Evolutionary conservation across 2,888 invertebrate species (phyloP).

Genomic region (Sturmia bella): DNA sequence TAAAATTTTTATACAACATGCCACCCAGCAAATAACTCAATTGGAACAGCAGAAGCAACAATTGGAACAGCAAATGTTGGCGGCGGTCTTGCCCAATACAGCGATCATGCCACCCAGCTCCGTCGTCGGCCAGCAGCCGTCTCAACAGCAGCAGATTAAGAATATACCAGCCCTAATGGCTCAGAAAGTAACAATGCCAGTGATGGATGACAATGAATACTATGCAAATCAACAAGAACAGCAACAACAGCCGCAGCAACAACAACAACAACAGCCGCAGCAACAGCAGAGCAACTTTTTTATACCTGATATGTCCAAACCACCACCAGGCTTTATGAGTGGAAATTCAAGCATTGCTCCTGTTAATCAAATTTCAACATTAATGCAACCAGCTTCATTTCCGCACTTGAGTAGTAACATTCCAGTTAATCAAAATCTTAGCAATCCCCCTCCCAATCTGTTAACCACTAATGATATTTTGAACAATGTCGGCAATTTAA

Average conservation of each 20-base stretch:
- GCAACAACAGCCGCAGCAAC: too few species aligned
- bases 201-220: slow-evolving; percentile 65
- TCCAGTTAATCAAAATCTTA: slow-evolving; percentile 66
- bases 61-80: slow-evolving; percentile 81
- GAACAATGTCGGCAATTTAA: slow-evolving; percentile 54
- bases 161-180: slow-evolving; percentile 79
- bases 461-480: slow-evolving; percentile 46
- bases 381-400: slow-evolving; percentile 70
- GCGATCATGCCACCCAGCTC: slow-evolving; percentile 74
- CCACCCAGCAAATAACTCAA: slow-evolving; percentile 93
- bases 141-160: slow-evolving; percentile 59
- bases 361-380: slow-evolving; percentile 63
- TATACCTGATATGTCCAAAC: slow-evolving; percentile 92
- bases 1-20: slow-evolving; percentile 96
- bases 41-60: slow-evolving; percentile 90
- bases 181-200: slow-evolving; percentile 81
- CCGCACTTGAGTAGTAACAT: slow-evolving; percentile 71
- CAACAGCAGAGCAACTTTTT: slow-evolving; percentile 80
- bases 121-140: slow-evolving; percentile 72
- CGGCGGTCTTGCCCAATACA: slow-evolving; percentile 74
- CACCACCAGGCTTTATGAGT: slow-evolving; percentile 89
- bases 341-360: slow-evolving; percentile 67
- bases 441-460: slow-evolving; percentile 55
- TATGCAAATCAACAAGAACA: slow-evolving; percentile 39
- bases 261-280: slow-evolving; percentile 26